These are phyloP conservation scores for Python bivittatus DNA, from an alignment of 2,113 vertebrate genomes.

Conservation along the genomic window DNA sequence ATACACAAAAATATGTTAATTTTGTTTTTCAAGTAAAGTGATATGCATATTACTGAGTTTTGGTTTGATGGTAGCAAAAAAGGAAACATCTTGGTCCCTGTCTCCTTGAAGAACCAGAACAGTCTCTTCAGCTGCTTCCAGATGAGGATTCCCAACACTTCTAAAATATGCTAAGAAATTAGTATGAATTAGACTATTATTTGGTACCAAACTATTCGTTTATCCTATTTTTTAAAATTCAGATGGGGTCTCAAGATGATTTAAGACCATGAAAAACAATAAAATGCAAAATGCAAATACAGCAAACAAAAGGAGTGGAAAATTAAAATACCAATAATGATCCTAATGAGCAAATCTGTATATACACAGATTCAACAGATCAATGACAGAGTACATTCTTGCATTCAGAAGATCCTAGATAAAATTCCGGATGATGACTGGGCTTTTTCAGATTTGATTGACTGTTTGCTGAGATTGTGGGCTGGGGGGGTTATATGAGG, in stretches of 20 bases:
- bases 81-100: conserved; percentile 86
- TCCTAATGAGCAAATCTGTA: not conserved
- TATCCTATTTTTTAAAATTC: not conserved
- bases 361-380: not conserved
- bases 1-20: not conserved
- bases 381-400: not conserved
- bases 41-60: conserved; percentile 71
- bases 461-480: not conserved
- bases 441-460: not conserved
- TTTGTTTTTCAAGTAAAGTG: conserved; percentile 60
- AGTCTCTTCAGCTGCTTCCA: conserved; percentile 85
- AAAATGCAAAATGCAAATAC: not conserved
- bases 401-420: not conserved
- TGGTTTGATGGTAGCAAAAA: conserved; percentile 85
- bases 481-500: not conserved
- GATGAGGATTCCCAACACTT: conserved; percentile 85
- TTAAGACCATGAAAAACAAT: not conserved
- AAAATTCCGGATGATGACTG: not conserved
- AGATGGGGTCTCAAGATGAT: not conserved
- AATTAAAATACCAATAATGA: not conserved
- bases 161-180: conserved; percentile 82
- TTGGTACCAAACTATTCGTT: not conserved
- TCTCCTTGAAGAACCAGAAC: conserved; percentile 84
- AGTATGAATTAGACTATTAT: not conserved
- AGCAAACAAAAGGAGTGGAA: not conserved